Base-by-base conservation (phyloP, 2,113 vertebrate genomes). In the Agapornis roseicollis region DNA sequence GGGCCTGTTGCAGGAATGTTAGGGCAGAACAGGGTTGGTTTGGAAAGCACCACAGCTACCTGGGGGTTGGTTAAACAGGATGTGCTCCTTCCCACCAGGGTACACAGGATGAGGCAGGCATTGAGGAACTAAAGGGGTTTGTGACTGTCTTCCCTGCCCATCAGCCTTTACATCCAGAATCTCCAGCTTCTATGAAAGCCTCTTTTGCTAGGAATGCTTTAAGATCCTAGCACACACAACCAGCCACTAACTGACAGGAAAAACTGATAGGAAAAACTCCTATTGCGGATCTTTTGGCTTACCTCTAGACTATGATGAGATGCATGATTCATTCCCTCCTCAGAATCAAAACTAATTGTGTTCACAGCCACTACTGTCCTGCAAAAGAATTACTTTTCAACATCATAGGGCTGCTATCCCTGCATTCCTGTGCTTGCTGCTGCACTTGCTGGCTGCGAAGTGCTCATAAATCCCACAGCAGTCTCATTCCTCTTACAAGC, bases 41-140 rank as follows among this genome's bases (percentile, higher is more conserved):
- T 5, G 22, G 58, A 37, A 41, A 77, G 53, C n/a, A 65, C 7
- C 39, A 39, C 10, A 35, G 10, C 35, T 46, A 22, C 68, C 23
- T 10, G 24, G 29, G 28, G 11, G 7, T 6, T 39, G 76, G 69
- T 37, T 78, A 41, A 41, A 47, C 14, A 46, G 27, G 58, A 76
- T 7, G 6, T 3, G 8, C 11, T 73, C 23, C 29, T 69, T 82
- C 27, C 8, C 47, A 66, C 28, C 24, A 2, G 2, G 20, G 24
- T 35, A n/a, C 0, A 12, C 10, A 44, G 41, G 46, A 86, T 1
- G 1, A 19, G 7, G 17, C 22, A 79, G 13, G 44, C 1, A 16
- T 2, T 23, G 14, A 70, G 29, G 14, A 73, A 42, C n/a, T 28
- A 16, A 22, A 61, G 29, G 11, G 8, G 13, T 23, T 76, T 80